Percentiles rank a stretch among this genome's conserved stretches.
phyloP scores from a whole-genome alignment of 2,113 vertebrate species.

The Naja naja region DNA sequence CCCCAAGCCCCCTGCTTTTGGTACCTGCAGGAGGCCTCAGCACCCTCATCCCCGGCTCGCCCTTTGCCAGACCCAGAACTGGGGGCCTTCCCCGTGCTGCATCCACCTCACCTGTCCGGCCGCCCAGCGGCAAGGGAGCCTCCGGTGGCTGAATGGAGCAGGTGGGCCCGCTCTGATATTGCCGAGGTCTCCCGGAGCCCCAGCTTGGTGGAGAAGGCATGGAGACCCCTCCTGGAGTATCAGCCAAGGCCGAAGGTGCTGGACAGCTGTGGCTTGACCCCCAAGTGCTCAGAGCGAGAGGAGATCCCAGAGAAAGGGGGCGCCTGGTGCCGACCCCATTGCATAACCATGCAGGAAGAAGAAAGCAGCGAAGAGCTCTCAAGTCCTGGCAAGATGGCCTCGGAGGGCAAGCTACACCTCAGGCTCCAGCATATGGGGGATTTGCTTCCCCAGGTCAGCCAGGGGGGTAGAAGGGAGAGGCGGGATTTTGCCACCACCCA shows the following conservation, averaged over 20 bases:
- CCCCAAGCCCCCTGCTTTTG: constrained; percentile 33
- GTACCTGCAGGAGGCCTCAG: constrained; percentile 22
- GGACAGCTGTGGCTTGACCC: constrained; percentile 20
- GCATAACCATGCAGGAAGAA: not conserved
- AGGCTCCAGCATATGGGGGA: not conserved
- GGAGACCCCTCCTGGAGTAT: constrained; percentile 3
- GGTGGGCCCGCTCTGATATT: not conserved
- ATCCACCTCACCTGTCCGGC: not conserved
- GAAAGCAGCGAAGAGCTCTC: not conserved
- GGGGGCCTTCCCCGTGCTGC: not conserved
- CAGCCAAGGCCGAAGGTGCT: constrained; percentile 34
- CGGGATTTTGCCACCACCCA: not conserved
- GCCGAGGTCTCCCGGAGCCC: not conserved
- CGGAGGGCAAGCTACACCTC: not conserved
- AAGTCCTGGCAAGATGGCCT: not conserved
- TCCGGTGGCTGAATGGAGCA: not conserved
- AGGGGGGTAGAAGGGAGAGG: not conserved
- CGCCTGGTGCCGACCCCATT: not conserved
- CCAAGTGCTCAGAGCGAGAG: not conserved
- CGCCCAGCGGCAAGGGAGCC: not conserved
- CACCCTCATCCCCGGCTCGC: not conserved
- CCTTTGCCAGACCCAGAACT: not conserved
- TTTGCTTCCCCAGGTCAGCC: not conserved
- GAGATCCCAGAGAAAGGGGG: not conserved
- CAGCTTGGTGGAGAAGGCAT: not conserved